These are phyloP conservation scores for Prenolepis imparis DNA, from an alignment of 2,888 invertebrate species.

Conservation along the genomic window DNA sequence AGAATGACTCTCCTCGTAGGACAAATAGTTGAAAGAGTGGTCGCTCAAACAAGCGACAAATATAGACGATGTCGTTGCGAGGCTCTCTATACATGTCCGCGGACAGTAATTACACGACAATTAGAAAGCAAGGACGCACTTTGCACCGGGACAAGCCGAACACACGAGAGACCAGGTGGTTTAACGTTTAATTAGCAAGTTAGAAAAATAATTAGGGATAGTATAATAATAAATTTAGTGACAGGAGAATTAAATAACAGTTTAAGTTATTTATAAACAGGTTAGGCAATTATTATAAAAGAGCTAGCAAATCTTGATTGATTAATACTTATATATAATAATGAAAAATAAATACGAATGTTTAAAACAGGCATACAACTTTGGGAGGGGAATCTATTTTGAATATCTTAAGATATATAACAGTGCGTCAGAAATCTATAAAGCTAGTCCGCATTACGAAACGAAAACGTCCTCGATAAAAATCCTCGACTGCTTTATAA, in stretches of 20 bases:
- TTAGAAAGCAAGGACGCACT: conserved; percentile 80
- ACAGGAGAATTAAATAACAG: not conserved
- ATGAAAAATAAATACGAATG: not conserved
- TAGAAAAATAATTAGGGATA: not conserved
- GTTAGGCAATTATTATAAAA: not conserved
- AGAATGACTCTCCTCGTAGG: not conserved
- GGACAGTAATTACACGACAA: conserved; percentile 75
- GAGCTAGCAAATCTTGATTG: not conserved
- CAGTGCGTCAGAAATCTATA: not conserved
- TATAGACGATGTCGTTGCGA: conserved; percentile 66
- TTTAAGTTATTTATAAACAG: not conserved
- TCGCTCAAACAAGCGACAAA: conserved; percentile 73
- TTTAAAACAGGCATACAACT: not conserved
- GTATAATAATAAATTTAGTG: not conserved
- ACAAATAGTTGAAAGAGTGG: conserved; percentile 5
- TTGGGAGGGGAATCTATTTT: not conserved
- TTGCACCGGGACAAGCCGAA: conserved; percentile 46
- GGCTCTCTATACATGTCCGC: conserved; percentile 58
- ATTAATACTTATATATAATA: not conserved
- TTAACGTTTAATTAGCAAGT: conserved; percentile 24
- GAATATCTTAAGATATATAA: not conserved
- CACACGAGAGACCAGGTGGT: not conserved
- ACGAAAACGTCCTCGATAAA: not conserved
- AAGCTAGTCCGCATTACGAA: not conserved
- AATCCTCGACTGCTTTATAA: not conserved